Conservation (phyloP, 2,888 invertebrate species). For the Tillus elongatus region DNA sequence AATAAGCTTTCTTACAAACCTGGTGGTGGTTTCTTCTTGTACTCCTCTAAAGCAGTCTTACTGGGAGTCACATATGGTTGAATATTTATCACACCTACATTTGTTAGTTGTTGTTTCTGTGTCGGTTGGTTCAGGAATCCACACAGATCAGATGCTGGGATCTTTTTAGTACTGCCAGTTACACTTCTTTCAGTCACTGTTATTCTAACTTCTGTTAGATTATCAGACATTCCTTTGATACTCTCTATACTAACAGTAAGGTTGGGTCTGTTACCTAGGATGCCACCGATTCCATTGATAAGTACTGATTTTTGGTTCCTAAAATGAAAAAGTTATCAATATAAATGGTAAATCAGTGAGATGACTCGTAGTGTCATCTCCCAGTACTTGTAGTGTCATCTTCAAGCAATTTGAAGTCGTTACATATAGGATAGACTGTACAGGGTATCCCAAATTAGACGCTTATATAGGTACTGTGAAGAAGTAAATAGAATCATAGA, state of each 20-base stretch:
- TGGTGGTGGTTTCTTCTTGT: conserved; percentile 81
- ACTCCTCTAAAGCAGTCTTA: conserved; percentile 73
- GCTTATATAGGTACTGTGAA: too few relatives aligned
- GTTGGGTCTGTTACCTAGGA: conserved; percentile 80
- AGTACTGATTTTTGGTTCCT: conserved; percentile 63
- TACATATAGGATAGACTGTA: too few relatives aligned
- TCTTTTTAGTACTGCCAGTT: conserved; percentile 55
- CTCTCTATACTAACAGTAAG: conserved; percentile 68
- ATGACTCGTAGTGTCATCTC: too few relatives aligned
- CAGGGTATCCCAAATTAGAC: too few relatives aligned
- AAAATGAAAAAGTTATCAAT: conserved; percentile 21
- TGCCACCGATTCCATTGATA: conserved; percentile 54
- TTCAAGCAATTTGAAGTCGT: too few relatives aligned
- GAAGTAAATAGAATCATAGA: too few relatives aligned
- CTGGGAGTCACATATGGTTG: conserved; percentile 67
- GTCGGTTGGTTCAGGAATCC: conserved; percentile 60
- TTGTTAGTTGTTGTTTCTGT: conserved; percentile 62
- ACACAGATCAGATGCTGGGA: conserved; percentile 64
- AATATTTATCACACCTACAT: conserved; percentile 62
- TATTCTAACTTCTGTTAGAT: conserved; percentile 64
- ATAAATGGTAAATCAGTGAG: too few relatives aligned
- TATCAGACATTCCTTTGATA: conserved; percentile 68
- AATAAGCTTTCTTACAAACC: too few relatives aligned
- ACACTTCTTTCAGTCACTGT: conserved; percentile 64
- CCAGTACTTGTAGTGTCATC: too few relatives aligned